Evolutionary conservation across 2,888 invertebrate genomes (phyloP), one percentile per base, ranked within the genome.

Genomic region (Herminia tarsipennalis): DNA sequence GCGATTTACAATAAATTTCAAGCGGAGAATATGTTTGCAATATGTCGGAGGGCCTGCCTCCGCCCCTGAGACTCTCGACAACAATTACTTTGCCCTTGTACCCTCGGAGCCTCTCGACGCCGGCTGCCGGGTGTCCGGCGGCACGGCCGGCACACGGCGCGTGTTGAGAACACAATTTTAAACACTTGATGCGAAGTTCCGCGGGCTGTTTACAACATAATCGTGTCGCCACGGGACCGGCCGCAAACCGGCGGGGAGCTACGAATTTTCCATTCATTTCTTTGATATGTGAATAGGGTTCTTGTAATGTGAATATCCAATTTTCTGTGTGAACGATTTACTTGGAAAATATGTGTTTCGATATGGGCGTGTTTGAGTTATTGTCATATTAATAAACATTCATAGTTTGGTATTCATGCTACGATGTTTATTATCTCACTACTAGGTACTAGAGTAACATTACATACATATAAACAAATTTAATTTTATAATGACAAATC

Each of bases 1-100:
- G 80, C 86, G 86, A 81, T 87, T 89, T 88, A 87, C 89, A 87
- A 88, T 89, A 88, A 86, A 88, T 86, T 88, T 88, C 83, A 82
- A 88, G 78, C 80, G 85, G 75, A 78, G 87, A 88, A 88, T 88
- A 89, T 90, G 90, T 87, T 87, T 77, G 86, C 87, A 84, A 88
- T 88, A 86, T 86, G 88, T 88, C 77, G 62, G 59, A 66, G 69
- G 66, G 72, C 63, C 40, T 22, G 10, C 29, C 28, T 55, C 50
- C 64, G 61, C 63, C 56, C 61, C 62, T 64, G 21, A 45, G 47
- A 55, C 65, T 51, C 73, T 68, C 61, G 73, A 71, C 68, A 70
- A 68, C 76, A 67, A 76, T 78, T 72, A 74, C 78, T 77, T 66
- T 71, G 81, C 77, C 81, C 86, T 73, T 66, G 68, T 64, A 67